A percentile compares a stretch with the other conserved stretches of the same genome.
Evolutionary conservation across 2,888 invertebrate species (phyloP).

Genomic region (Asteroscopus sphinx): DNA sequence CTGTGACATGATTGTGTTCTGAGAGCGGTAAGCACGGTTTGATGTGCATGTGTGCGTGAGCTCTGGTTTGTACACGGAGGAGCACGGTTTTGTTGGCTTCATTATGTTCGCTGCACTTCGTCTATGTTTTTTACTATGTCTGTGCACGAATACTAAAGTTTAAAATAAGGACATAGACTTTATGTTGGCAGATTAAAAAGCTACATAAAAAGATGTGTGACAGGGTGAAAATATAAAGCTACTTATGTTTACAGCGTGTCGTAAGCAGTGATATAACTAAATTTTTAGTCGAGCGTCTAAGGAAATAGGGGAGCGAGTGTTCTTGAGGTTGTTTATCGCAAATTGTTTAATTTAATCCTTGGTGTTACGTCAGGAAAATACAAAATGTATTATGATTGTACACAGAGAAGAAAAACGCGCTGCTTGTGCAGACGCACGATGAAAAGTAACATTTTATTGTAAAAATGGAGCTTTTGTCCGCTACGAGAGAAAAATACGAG

Average conservation of each 20-base stretch:
- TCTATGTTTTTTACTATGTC: too few relatives aligned
- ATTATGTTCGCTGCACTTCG: too few relatives aligned
- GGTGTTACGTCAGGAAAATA: slow-evolving; percentile 34
- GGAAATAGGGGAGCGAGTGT: slow-evolving; percentile 28
- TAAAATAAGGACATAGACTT: slow-evolving; percentile 21
- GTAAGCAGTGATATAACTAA: slow-evolving; percentile 41
- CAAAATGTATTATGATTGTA: slow-evolving; percentile 31
- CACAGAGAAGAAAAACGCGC: slow-evolving; percentile 14
- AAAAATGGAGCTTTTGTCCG: slow-evolving; percentile 35
- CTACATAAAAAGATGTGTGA: slow-evolving; percentile 17
- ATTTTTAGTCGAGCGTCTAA: slow-evolving; percentile 29
- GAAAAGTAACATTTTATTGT: slow-evolving; percentile 50
- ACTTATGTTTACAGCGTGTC: slow-evolving; percentile 32
- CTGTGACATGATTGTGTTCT: too few relatives aligned
- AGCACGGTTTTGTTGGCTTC: too few relatives aligned
- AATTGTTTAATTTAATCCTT: slow-evolving; percentile 49
- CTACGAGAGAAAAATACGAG: slow-evolving; percentile 32
- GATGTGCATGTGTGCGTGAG: too few relatives aligned
- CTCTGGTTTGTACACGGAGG: too few relatives aligned
- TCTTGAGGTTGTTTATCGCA: slow-evolving; percentile 46
- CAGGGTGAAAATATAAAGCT: slow-evolving; percentile 30
- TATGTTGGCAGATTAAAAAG: slow-evolving; percentile 17
- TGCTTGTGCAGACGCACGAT: slow-evolving; percentile 42
- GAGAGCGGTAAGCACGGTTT: too few relatives aligned
- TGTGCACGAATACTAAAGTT: too few relatives aligned